A percentile compares a stretch with the other conserved stretches of the same genome.
These are phyloP conservation scores for Eptatretus atami DNA, from an alignment of 2,797 vertebrate genomes.

Conservation along the genomic window DNA sequence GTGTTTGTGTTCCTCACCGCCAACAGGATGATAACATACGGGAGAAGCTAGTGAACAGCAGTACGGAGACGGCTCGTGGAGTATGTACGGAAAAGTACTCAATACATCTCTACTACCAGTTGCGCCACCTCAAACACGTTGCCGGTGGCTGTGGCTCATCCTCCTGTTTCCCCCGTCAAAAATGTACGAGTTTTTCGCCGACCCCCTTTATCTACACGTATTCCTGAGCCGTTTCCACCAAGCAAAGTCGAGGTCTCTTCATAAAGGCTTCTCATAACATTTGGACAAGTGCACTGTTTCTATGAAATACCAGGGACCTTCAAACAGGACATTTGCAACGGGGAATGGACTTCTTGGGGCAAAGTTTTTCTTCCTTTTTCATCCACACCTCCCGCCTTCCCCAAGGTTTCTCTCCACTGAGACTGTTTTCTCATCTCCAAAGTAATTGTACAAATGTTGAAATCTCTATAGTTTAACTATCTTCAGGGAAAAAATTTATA, in stretches of 20 bases:
- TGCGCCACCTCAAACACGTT: conserved; percentile 14
- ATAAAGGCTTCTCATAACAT: conserved; percentile 26
- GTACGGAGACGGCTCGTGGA: conserved; percentile 57
- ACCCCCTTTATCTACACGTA: conserved; percentile 34
- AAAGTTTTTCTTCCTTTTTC: too few relatives aligned
- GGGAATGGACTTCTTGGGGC: too few relatives aligned
- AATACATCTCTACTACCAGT: conserved; percentile 23
- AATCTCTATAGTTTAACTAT: too few relatives aligned
- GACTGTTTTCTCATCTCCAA: too few relatives aligned
- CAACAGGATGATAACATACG: conserved; percentile 11
- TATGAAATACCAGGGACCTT: too few relatives aligned
- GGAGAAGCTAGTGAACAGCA: conserved; percentile 75
- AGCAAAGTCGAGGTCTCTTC: conserved; percentile 70
- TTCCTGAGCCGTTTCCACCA: conserved; percentile 60
- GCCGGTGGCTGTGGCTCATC: conserved; percentile 20
- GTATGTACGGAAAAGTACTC: conserved; percentile 36
- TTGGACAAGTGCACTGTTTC: too few relatives aligned
- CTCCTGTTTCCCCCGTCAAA: conserved; percentile 26
- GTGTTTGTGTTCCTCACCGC: too few relatives aligned
- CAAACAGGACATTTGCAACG: too few relatives aligned
- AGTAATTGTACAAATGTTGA: too few relatives aligned
- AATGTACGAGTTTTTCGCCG: conserved; percentile 41
- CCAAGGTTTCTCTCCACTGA: too few relatives aligned
- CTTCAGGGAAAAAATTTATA: too few relatives aligned
- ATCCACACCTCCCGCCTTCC: too few relatives aligned